These are phyloP conservation scores for Rhabdornis inornatus DNA, from an alignment of 2,113 vertebrate species.

Conservation along the genomic window DNA sequence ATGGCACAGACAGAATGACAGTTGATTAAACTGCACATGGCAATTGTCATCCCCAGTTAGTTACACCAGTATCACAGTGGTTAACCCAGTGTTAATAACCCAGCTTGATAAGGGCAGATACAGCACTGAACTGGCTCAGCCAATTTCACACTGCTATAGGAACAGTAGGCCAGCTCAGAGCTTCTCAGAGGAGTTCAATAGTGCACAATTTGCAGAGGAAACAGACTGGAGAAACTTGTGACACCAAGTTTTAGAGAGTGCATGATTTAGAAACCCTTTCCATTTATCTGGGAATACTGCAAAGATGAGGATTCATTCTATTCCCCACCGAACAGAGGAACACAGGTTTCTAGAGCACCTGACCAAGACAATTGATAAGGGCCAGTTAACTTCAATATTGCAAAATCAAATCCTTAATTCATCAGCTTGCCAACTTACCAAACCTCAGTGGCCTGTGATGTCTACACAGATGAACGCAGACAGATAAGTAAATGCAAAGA, in stretches of 20 bases:
- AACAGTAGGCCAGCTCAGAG: neutral
- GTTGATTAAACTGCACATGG: accelerated
- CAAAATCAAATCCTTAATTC: neutral
- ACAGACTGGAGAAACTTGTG: neutral
- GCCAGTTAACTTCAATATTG: neutral
- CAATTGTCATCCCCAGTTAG: neutral
- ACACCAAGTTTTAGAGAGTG: neutral
- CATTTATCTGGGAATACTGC: neutral
- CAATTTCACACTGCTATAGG: neutral
- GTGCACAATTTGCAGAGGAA: neutral
- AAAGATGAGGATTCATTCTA: neutral
- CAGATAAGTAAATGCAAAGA: conserved; percentile 20
- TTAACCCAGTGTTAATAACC: neutral
- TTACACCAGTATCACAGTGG: neutral
- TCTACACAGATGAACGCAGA: conserved; percentile 4
- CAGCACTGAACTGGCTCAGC: neutral
- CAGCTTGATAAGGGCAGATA: neutral
- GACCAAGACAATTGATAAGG: neutral
- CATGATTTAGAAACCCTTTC: neutral
- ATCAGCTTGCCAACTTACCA: neutral
- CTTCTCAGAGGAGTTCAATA: neutral
- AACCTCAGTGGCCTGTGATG: neutral
- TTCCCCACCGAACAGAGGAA: neutral
- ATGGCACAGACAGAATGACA: accelerated
- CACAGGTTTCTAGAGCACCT: neutral